These are phyloP conservation scores for Cryptophagus acutangulus DNA, from an alignment of 2,888 invertebrate genomes.

Conservation along the genomic window DNA sequence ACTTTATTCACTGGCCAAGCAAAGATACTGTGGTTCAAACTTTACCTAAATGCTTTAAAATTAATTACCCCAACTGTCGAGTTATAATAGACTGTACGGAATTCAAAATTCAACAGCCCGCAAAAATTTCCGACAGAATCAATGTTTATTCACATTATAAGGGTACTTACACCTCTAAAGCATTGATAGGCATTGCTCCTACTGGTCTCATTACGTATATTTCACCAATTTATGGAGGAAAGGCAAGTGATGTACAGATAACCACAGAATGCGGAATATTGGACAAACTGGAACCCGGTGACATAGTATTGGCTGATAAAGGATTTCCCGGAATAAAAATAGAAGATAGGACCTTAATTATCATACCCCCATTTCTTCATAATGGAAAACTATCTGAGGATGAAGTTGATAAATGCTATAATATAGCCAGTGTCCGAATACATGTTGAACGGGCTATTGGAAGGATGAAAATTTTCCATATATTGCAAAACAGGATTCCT, in stretches of 20 bases:
- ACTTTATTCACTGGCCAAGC: slow-evolving; percentile 9
- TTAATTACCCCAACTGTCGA: slow-evolving; percentile 3
- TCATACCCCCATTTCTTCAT: no score
- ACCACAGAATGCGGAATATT: slow-evolving; percentile 7
- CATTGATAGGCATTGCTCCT: slow-evolving; percentile 5
- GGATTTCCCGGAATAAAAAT: slow-evolving; percentile 8
- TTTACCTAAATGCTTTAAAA: slow-evolving; percentile 7
- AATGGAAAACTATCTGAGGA: no score
- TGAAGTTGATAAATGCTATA: no score
- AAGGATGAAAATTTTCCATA: no score
- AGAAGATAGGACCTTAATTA: no score
- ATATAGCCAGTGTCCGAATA: no score
- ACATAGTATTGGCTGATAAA: slow-evolving; percentile 9
- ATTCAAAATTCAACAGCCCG: slow-evolving; percentile 9
- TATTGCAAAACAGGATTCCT: no score
- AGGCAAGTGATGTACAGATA: slow-evolving; percentile 7
- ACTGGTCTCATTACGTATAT: slow-evolving; percentile 1
- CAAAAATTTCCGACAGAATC: background rate
- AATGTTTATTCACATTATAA: slow-evolving; percentile 9
- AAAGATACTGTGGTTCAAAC: background rate
- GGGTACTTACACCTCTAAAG: background rate
- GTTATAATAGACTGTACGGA: slow-evolving; percentile 13
- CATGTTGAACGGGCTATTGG: no score
- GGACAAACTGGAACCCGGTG: slow-evolving; percentile 9
- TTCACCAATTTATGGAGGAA: slow-evolving; percentile 7